Percentiles rank a stretch among this genome's conserved stretches.
phyloP scores from a whole-genome alignment of 1,140 invertebrate species.

The Bombus vancouverensis region DNA sequence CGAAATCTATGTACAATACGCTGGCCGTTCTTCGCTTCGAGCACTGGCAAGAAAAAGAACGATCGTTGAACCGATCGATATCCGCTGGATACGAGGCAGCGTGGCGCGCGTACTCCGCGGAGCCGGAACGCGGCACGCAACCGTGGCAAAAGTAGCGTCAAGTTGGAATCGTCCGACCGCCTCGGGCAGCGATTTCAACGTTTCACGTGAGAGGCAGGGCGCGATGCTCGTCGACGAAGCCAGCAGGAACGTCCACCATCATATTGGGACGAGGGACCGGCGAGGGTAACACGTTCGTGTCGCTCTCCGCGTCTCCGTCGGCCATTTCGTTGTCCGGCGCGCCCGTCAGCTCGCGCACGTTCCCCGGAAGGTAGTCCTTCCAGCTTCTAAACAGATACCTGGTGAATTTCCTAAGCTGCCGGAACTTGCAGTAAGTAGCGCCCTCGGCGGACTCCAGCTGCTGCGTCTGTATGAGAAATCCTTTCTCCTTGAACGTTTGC shows the following conservation, averaged over 20 bases:
- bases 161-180: neutral
- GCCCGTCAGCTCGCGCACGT: constrained; percentile 83
- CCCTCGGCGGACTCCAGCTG: constrained; percentile 95
- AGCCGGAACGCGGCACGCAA: too few relatives aligned
- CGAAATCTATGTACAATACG: fast-evolving
- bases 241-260: constrained; percentile 70
- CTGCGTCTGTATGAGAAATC: constrained; percentile 95
- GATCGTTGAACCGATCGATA: too few relatives aligned
- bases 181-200: neutral
- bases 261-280: constrained; percentile 58
- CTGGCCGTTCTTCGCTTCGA: too few relatives aligned
- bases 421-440: constrained; percentile 96
- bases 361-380: constrained; percentile 95
- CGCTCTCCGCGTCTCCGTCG: constrained; percentile 63
- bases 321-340: constrained; percentile 56
- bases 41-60: too few relatives aligned
- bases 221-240: constrained; percentile 72
- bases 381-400: constrained; percentile 95
- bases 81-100: too few relatives aligned
- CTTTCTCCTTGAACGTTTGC: constrained; percentile 95
- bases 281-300: constrained; percentile 49
- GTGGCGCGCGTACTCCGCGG: too few relatives aligned
- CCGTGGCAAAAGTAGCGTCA: neutral
- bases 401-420: constrained; percentile 95
- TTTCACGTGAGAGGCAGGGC: constrained; percentile 74